Evolutionary conservation across 2,797 vertebrate genomes (phyloP), one percentile per base, ranked within the genome.

Genomic region (Morelia viridis): DNA sequence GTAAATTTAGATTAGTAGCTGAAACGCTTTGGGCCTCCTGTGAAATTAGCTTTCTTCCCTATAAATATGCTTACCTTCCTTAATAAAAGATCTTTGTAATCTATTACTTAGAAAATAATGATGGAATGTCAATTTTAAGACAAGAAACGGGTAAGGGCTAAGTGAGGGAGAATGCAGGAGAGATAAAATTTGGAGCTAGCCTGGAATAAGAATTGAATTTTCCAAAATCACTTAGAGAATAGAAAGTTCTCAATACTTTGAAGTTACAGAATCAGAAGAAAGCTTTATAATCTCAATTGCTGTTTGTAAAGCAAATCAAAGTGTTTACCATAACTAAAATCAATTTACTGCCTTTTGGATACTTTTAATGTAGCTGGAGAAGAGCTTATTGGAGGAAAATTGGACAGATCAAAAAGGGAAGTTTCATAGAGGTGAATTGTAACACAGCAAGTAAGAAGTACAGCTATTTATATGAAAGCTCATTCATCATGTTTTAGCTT

Each of bases 301-400:
- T 6, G 7, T 60, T 86, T 87, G 11, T 46, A 91, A 71, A 87
- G 56, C n/a, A 91, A 68, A 86, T 87, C 24, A 86, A 50, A 35
- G 68, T 41, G 24, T 71, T 71, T 84, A 85, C 76, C 80, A 62
- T 80, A 85, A 85, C 50, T n/a, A 62, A 85, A 85, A 84, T 53
- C 83, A 41, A 41, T 85, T 85, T 91, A 53, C 50, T 86, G n/a
- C 5, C 61, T 87, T 71, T 61, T 41, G 71, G 56, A 62, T 53
- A 26, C 71, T 64, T 92, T 94, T 91, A 87, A 26, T 94, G 85
- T 57, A 94, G 87, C 10, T 92, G 56, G 64, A 93, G 91, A 93
- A 93, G 35, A 91, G 11, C 65, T 8, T 87, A 1, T 85, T 91
- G 68, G 89, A 93, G 11, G 76, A 93, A 94, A 91, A 86, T 17